These are phyloP conservation scores for Harmothoe impar DNA, from an alignment of 2,888 invertebrate genomes.

Conservation along the genomic window DNA sequence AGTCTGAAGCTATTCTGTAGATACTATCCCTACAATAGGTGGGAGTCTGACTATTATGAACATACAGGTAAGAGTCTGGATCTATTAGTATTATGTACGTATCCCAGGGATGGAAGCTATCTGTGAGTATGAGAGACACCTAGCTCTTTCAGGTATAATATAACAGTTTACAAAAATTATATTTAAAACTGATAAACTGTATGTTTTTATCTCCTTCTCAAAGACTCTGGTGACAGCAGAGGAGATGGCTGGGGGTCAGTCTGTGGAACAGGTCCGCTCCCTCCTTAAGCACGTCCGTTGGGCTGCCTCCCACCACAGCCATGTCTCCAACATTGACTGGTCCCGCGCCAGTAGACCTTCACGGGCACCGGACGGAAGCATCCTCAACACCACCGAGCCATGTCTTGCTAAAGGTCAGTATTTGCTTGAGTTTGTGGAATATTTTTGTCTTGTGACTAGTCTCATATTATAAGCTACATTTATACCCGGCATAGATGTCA, in stretches of 20 bases:
- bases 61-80: not conserved
- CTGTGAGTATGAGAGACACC: too few species aligned
- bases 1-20: too few species aligned
- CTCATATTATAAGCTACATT: too few species aligned
- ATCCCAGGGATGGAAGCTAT: too few species aligned
- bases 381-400: not conserved
- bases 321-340: slow-evolving; percentile 12
- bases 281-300: slow-evolving; percentile 79
- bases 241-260: slow-evolving; percentile 75
- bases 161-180: too few species aligned
- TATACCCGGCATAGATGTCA: too few species aligned
- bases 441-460: too few species aligned
- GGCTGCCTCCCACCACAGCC: slow-evolving; percentile 66
- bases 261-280: slow-evolving; percentile 77
- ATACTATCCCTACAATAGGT: not conserved
- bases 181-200: too few species aligned
- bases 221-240: slow-evolving; percentile 75
- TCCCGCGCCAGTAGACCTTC: not conserved
- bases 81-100: not conserved
- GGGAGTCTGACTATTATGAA: too few species aligned
- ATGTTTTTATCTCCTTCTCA: too few species aligned
- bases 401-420: slow-evolving; percentile 61
- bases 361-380: slow-evolving; percentile 20
- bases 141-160: too few species aligned
- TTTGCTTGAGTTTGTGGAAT: not conserved